Base-by-base conservation (phyloP, 2,797 vertebrate genomes). In the Helostoma temminkii region DNA sequence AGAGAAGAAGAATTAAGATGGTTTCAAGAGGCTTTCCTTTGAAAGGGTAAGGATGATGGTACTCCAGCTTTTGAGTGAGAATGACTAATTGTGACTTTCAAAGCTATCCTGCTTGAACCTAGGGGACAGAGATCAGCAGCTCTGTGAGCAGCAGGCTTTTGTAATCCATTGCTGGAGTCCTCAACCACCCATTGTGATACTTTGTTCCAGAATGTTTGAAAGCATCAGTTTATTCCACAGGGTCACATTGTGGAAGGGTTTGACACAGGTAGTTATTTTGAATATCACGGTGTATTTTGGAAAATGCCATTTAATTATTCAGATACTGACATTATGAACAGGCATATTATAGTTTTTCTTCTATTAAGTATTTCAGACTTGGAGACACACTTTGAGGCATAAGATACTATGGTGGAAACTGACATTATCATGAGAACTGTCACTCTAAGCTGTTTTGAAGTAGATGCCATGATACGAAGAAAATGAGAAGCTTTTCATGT, bases 401-500 rank as follows among this genome's bases (percentile, higher is more conserved):
- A 11, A 22, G 39, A 66, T 54, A 63, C 71, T n/a, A 32, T 49
- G 47, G 72, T 42, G 64, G 76, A 76, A 65, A 87, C 65, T 83
- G 68, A 56, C 69, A 64, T 70, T 70, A 69, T 55, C 62, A 59
- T 46, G 78, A 87, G 78, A 82, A 76, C 81, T 89, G 91, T 91
- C 91, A 92, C 39, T 86, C 85, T 64, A 39, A 56, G 54, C 79
- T 76, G 83, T 89, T 89, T 86, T 83, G 87, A 90, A 85, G 80
- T 83, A 76, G 76, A 89, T 75, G 76, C 84, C 85, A 90, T 90
- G 90, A 92, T 89, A 90, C 85, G 79, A 82, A 90, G 90, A 87
- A 92, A 92, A 93, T 88, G 88, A 89, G 89, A 86, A 90, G 89
- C 84, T 91, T 93, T 93, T 93, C 91, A 92, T 93, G 92, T 93